A percentile compares a stretch with the other conserved stretches of the same genome.
phyloP scores from a whole-genome alignment of 2,888 invertebrate species.

The Megaustenia siamemsis region DNA sequence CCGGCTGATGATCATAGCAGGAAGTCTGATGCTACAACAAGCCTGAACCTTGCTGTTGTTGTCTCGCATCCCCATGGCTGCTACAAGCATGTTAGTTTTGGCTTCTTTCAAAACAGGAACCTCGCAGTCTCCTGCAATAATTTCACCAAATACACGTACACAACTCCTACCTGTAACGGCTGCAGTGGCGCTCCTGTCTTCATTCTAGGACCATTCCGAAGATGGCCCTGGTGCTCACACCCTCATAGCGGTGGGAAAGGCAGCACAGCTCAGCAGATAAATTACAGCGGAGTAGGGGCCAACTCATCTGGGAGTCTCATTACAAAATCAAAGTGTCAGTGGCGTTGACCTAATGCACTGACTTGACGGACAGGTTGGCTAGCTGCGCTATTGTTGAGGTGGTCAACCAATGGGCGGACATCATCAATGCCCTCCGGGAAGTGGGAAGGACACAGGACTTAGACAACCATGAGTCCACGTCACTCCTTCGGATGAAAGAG shows the following conservation, averaged over 20 bases:
- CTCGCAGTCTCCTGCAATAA: too few relatives aligned
- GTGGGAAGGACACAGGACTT: too few relatives aligned
- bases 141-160: background rate
- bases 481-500: too few relatives aligned
- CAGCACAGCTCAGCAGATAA: background rate
- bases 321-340: too few relatives aligned
- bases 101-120: background rate
- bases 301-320: background rate
- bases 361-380: too few relatives aligned
- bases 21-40: too few relatives aligned
- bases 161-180: background rate
- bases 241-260: background rate
- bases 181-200: background rate
- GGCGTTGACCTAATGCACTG: too few relatives aligned
- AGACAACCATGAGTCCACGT: too few relatives aligned
- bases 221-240: background rate
- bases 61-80: slow-evolving; percentile 1
- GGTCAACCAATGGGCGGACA: too few relatives aligned
- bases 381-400: too few relatives aligned
- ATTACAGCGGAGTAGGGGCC: background rate
- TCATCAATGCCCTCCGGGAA: too few relatives aligned
- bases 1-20: background rate
- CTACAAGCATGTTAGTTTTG: background rate
- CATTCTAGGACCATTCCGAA: background rate
- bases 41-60: background rate